These are phyloP conservation scores for Drosophila pseudoananassae DNA, from an alignment of 1,140 invertebrate genomes.

Conservation along the genomic window DNA sequence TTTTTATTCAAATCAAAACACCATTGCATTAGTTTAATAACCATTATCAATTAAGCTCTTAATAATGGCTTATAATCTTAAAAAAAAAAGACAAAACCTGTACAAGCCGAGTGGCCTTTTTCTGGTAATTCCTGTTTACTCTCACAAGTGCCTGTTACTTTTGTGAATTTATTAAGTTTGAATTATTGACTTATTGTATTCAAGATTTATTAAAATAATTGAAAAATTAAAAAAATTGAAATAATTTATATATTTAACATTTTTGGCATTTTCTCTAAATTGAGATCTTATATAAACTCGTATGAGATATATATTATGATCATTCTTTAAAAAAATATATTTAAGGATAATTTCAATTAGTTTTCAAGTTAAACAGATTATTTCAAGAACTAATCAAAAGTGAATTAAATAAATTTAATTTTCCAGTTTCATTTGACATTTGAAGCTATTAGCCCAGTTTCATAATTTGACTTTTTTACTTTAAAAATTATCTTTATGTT, in stretches of 20 bases:
- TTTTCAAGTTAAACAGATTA: no score
- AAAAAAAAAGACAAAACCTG: neutral
- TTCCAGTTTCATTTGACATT: no score
- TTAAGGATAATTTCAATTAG: no score
- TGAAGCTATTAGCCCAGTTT: no score
- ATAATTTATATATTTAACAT: neutral
- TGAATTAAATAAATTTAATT: no score
- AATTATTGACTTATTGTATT: neutral
- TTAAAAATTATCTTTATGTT: no score
- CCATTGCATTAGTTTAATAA: slow-evolving; percentile 1
- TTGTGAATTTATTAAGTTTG: neutral
- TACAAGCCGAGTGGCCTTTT: neutral
- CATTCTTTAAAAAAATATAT: no score
- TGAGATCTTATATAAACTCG: no score
- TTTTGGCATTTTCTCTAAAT: no score
- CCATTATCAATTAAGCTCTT: neutral
- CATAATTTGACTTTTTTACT: no score
- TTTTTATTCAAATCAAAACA: neutral
- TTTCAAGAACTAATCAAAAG: no score
- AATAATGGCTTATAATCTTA: neutral
- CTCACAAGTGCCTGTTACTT: neutral
- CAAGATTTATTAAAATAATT: neutral
- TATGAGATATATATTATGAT: no score
- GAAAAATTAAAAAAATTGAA: neutral
- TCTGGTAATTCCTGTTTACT: neutral